These are phyloP conservation scores for Chydorus sphaericus DNA, from an alignment of 2,888 invertebrate species.

Conservation along the genomic window DNA sequence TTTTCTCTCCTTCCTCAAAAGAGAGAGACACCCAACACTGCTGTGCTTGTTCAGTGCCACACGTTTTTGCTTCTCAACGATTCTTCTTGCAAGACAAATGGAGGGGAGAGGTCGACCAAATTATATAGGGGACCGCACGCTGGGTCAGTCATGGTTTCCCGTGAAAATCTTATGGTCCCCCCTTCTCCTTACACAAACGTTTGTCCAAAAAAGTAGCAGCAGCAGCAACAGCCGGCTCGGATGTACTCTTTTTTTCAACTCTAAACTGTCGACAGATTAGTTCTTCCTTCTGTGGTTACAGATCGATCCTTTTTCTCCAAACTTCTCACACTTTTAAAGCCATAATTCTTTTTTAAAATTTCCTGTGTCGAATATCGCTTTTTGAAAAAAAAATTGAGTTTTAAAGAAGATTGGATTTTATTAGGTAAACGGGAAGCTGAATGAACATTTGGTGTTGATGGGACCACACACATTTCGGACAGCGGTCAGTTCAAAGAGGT, in stretches of 20 bases:
- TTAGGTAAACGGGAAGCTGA: not conserved
- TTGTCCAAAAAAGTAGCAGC: not conserved
- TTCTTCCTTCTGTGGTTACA: conserved; percentile 1
- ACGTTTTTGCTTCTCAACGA: not conserved
- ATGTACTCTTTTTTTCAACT: not conserved
- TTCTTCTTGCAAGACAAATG: not conserved
- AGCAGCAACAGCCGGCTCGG: not conserved
- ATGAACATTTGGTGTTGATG: not conserved
- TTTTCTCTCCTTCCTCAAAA: not conserved
- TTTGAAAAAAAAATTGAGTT: not conserved
- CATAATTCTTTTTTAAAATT: not conserved
- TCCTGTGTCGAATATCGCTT: not conserved
- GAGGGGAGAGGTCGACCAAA: not conserved
- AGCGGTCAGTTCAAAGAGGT: not conserved
- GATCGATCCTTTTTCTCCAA: not conserved
- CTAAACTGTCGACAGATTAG: conserved; percentile 3
- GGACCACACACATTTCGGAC: not conserved
- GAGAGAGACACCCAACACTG: conserved; percentile 2
- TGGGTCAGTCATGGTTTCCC: conserved; percentile 6
- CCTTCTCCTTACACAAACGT: conserved; percentile 2
- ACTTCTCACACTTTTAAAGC: not conserved
- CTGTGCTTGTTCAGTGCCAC: not conserved
- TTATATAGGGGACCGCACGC: conserved; percentile 2
- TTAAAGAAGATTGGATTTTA: not conserved
- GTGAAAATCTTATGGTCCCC: too few relatives aligned